These are phyloP conservation scores for Sylvia borin DNA, from an alignment of 2,797 vertebrate species.

Conservation along the genomic window DNA sequence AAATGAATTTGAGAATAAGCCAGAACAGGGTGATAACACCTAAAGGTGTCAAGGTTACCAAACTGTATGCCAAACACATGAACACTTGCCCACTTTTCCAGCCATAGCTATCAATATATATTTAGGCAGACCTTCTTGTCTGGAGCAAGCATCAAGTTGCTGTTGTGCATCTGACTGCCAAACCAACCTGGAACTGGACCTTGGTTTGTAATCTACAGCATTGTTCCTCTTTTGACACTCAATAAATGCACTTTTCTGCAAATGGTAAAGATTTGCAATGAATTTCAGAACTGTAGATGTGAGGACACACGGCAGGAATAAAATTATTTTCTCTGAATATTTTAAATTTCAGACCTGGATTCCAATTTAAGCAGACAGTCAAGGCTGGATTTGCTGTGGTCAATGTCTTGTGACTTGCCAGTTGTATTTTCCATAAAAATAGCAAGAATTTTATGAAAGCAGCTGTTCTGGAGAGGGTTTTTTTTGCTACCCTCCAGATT, in stretches of 20 bases:
- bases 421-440: neutral
- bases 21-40: neutral
- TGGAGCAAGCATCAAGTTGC: neutral
- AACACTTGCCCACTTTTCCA: neutral
- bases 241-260: neutral
- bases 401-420: neutral
- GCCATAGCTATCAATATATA: neutral
- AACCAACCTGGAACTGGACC: neutral
- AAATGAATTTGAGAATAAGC: neutral
- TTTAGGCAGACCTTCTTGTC: neutral
- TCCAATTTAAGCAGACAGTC: neutral
- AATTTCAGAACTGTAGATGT: neutral
- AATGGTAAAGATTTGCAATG: neutral
- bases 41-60: neutral
- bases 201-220: neutral
- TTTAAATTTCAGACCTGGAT: neutral
- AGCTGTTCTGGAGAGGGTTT: neutral
- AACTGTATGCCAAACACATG: neutral
- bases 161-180: neutral
- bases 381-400: neutral
- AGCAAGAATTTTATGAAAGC: neutral
- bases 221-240: neutral
- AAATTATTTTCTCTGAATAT: neutral
- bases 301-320: neutral
- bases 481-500: neutral